These are phyloP conservation scores for Lepetodrilus schrolli DNA, from an alignment of 2,888 invertebrate species.

Conservation along the genomic window DNA sequence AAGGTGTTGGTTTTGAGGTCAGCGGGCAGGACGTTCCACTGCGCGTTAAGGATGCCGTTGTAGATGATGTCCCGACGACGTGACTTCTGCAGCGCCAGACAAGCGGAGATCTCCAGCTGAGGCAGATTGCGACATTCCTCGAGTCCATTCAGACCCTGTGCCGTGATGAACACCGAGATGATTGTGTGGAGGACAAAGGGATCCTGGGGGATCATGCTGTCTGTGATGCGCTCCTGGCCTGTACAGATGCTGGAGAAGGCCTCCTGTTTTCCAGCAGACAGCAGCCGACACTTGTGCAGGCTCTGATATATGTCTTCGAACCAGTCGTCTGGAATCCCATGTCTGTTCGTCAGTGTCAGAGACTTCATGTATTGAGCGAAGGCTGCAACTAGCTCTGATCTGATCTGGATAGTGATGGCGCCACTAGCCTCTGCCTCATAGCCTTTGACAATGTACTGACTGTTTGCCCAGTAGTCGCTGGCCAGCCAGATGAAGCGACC, in stretches of 20 bases:
- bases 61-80: constrained; percentile 66
- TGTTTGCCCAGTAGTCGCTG: constrained; percentile 66
- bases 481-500: constrained; percentile 71
- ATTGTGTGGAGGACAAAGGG: constrained; percentile 73
- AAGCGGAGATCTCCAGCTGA: constrained; percentile 54
- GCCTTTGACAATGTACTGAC: constrained; percentile 49
- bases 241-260: constrained; percentile 64
- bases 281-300: constrained; percentile 69
- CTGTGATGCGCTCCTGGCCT: constrained; percentile 61
- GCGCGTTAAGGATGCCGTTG: constrained; percentile 51
- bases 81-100: constrained; percentile 56
- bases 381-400: constrained; percentile 62
- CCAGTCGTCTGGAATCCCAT: constrained; percentile 75
- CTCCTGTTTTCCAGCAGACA: constrained; percentile 59
- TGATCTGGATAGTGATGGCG: constrained; percentile 64
- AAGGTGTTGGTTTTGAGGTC: constrained; percentile 66
- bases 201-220: constrained; percentile 63
- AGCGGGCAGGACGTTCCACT: constrained; percentile 58
- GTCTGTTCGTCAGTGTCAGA: constrained; percentile 67
- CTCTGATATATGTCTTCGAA: constrained; percentile 75
- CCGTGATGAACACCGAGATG: constrained; percentile 71
- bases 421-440: constrained; percentile 68
- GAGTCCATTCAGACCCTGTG: constrained; percentile 69
- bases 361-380: constrained; percentile 67
- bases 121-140: constrained; percentile 50